Evolutionary conservation across 2,888 invertebrate genomes (phyloP), one percentile per base, ranked within the genome.

Genomic region (Xanthorhoe designata): DNA sequence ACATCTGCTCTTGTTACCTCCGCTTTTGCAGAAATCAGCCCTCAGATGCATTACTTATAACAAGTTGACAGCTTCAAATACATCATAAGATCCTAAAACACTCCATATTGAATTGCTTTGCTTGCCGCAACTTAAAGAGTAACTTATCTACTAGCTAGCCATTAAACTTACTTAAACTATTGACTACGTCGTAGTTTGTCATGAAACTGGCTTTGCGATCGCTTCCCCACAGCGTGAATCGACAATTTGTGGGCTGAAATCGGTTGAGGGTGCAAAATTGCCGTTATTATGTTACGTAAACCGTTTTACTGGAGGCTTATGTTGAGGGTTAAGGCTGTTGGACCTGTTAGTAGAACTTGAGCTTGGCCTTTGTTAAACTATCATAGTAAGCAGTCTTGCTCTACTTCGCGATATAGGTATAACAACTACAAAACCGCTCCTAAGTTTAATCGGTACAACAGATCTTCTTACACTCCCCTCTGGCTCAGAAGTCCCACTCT

Each of bases 231-330:
- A 49, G 49, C 50, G 62, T 42, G 50, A 62, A 62, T 62, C 62
- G 62, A 29, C 57, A 63, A 57, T 63, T 63, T 53, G 58, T 38
- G 53, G 64, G 62, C 53, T 19, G 18, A 49, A 61, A 66, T 62
- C 51, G 54, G 50, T 42, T 47, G 55, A 51, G 35, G 10, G 54
- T 38, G 49, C 19, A 9, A 10, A 52, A 52, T 51, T 55, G 63
- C 62, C 24, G 53, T 56, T 55, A 57, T 60, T 57, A 61, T 58
- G 64, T 61, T 57, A 68, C 56, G 61, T 58, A 68, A 67, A 17
- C 53, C 17, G 45, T 55, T 61, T 50, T 62, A 55, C 52, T 35
- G 32, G 45, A 51, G n/a, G 51, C 29, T 24, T 50, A 49, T 51
- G 51, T 29, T 35, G 18, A 49, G 62, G 62, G 62, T 67, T 67